Conservation (phyloP, 2,888 invertebrate species). For the Drosophila testacea region DNA sequence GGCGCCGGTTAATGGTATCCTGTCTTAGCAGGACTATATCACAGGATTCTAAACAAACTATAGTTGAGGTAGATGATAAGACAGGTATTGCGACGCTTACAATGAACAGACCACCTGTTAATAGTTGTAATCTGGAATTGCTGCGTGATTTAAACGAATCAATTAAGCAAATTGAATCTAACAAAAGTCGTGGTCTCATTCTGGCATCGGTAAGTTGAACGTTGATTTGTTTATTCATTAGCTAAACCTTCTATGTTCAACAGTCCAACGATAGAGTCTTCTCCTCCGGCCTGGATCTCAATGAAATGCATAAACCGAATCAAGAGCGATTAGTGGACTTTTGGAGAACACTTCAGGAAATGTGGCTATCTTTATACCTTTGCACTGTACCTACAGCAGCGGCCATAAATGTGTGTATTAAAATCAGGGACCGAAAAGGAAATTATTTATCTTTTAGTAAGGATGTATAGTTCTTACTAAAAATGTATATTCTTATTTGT, state of each 20-base stretch:
- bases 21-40: slow-evolving; percentile 15
- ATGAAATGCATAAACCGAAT: slow-evolving; percentile 94
- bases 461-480: no score
- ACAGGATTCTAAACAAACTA: slow-evolving; percentile 84
- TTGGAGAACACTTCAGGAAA: slow-evolving; percentile 92
- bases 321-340: slow-evolving; percentile 88
- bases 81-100: slow-evolving; percentile 90
- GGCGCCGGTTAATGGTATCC: slow-evolving; percentile 11
- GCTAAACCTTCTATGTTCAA: neutral
- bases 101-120: slow-evolving; percentile 92
- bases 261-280: slow-evolving; percentile 86
- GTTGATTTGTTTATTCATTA: no score
- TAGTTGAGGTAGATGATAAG: slow-evolving; percentile 87
- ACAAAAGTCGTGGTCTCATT: slow-evolving; percentile 90
- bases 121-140: slow-evolving; percentile 91
- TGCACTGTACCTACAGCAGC: slow-evolving; percentile 91
- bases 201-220: slow-evolving; percentile 89
- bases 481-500: no score
- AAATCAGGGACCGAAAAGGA: no score
- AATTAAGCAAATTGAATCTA: slow-evolving; percentile 87
- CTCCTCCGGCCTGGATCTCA: slow-evolving; percentile 93
- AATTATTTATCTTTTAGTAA: no score
- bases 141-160: slow-evolving; percentile 88
- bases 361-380: slow-evolving; percentile 92
- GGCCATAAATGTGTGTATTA: slow-evolving; percentile 90